Percentiles rank a stretch among this genome's conserved stretches.
Evolutionary conservation across 2,113 vertebrate genomes (phyloP).

Genomic region (Rostratula benghalensis): DNA sequence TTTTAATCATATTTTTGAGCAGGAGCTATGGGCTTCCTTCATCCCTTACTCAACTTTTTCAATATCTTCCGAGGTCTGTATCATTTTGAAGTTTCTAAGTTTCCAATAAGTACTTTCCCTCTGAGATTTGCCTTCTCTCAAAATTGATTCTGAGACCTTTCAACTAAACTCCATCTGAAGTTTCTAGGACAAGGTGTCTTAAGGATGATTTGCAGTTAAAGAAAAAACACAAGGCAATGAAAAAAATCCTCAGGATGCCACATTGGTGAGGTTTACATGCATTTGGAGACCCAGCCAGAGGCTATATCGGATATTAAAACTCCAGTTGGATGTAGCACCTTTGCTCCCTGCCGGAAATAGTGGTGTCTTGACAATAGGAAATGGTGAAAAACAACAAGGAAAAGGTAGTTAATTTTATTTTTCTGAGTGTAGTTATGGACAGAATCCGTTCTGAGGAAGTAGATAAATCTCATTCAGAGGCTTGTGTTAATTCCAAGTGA

Average conservation of each 20-base stretch:
- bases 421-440: neutral
- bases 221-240: neutral
- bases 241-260: neutral
- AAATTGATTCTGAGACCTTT: constrained; percentile 35
- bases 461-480: constrained; percentile 39
- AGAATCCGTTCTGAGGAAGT: constrained; percentile 13
- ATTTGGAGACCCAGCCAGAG: constrained; percentile 11
- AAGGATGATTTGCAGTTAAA: constrained; percentile 22
- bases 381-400: neutral
- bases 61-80: neutral
- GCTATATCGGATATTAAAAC: constrained; percentile 49
- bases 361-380: constrained; percentile 18
- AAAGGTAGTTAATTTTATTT: neutral
- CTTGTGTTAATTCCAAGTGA: constrained; percentile 42
- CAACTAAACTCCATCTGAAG: constrained; percentile 35
- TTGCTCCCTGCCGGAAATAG: neutral
- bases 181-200: constrained; percentile 28
- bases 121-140: constrained; percentile 15
- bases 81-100: constrained; percentile 8
- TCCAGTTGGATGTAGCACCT: neutral
- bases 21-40: neutral
- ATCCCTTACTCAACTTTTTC: neutral
- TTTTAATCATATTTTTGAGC: neutral
- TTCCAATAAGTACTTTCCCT: neutral
- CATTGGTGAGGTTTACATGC: neutral